phyloP scores from a whole-genome alignment of 2,113 vertebrate species.

The Pseudopipra pipra region DNA sequence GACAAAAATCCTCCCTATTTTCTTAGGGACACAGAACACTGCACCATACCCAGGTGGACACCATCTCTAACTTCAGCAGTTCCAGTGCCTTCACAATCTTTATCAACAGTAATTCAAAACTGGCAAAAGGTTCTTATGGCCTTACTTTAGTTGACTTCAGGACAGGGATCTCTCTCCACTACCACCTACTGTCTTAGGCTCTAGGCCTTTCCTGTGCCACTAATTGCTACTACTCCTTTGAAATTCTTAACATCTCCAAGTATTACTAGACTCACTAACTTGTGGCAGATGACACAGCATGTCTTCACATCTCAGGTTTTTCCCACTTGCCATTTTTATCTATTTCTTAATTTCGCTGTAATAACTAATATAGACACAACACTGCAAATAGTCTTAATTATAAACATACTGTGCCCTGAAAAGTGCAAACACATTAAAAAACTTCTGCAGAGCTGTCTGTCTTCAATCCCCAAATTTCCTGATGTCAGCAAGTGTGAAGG shows the following conservation, averaged over 20 bases:
- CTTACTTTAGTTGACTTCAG: not conserved
- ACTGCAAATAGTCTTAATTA: not conserved
- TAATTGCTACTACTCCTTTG: not conserved
- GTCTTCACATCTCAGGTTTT: not conserved
- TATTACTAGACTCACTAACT: not conserved
- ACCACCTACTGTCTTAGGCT: not conserved
- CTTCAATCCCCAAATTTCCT: not conserved
- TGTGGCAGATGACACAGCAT: not conserved
- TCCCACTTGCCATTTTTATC: not conserved
- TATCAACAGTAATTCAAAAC: not conserved
- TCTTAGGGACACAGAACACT: not conserved
- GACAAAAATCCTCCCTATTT: not conserved
- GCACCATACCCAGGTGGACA: not conserved
- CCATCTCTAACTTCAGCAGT: not conserved
- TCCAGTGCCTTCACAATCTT: not conserved
- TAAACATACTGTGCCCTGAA: not conserved
- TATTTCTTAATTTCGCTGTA: not conserved
- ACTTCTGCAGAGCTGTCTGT: not conserved
- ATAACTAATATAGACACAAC: not conserved
- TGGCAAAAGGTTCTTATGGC: not conserved
- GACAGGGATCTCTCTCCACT: not conserved
- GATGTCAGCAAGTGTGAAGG: not conserved
- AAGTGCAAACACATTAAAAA: not conserved
- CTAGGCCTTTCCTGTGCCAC: not conserved
- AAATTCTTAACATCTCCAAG: not conserved